These are phyloP conservation scores for Eumeta japonica DNA, from an alignment of 1,140 invertebrate genomes.

Conservation along the genomic window DNA sequence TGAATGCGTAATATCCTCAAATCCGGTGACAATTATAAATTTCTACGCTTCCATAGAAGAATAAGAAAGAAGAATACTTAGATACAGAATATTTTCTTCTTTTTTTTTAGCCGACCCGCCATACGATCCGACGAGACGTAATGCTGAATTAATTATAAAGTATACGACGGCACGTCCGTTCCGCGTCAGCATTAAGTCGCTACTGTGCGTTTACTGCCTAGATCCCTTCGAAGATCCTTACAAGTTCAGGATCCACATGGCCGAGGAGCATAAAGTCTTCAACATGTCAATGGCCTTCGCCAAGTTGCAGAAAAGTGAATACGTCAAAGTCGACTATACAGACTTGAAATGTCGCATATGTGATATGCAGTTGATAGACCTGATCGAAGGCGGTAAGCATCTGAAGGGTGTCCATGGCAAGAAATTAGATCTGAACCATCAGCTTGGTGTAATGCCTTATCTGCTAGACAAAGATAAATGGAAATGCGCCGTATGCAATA, in stretches of 20 bases:
- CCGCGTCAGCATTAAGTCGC: constrained; percentile 25
- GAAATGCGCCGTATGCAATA: constrained; percentile 33
- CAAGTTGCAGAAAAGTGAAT: constrained; percentile 38
- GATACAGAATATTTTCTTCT: constrained; percentile 19
- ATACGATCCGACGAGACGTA: constrained; percentile 29
- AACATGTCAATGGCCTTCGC: constrained; percentile 33
- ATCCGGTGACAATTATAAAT: no score
- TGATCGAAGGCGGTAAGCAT: constrained; percentile 26
- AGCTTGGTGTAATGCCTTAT: constrained; percentile 42
- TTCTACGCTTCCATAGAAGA: background rate
- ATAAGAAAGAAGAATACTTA: constrained; percentile 7
- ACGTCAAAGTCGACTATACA: constrained; percentile 38
- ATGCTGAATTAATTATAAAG: constrained; percentile 37
- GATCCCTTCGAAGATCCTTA: constrained; percentile 28
- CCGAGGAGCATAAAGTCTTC: constrained; percentile 20
- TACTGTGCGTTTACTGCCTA: constrained; percentile 41
- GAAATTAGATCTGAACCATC: constrained; percentile 21
- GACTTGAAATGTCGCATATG: constrained; percentile 34
- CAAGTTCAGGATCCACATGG: constrained; percentile 27
- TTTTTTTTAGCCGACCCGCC: constrained; percentile 41
- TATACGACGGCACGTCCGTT: constrained; percentile 38
- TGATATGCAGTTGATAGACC: constrained; percentile 11
- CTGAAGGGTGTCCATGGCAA: constrained; percentile 20
- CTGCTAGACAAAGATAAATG: constrained; percentile 23
- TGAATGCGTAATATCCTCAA: no score